These are phyloP conservation scores for Acanthaster planci DNA, from an alignment of 35 echinoderm and acorn worm genomes.

Conservation along the genomic window DNA sequence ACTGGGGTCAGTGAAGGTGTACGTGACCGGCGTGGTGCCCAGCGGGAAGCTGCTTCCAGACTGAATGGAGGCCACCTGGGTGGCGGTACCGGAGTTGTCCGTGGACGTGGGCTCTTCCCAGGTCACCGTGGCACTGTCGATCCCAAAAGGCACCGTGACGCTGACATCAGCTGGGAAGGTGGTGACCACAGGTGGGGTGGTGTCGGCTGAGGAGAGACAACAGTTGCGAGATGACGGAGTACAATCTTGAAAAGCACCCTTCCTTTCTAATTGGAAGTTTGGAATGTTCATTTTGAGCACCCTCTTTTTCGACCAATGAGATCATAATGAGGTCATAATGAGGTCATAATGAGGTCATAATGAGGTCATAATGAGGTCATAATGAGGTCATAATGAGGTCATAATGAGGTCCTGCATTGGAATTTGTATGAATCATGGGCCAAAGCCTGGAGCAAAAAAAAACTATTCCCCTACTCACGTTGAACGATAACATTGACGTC, in stretches of 20 bases:
- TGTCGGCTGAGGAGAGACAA: not conserved
- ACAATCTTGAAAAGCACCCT: no score
- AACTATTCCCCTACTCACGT: not conserved
- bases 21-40: constrained; percentile 46
- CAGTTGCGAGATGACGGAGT: no score
- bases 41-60: constrained; percentile 34
- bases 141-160: constrained; percentile 27
- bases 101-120: constrained; percentile 75
- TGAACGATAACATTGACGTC: constrained; percentile 10
- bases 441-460: no score
- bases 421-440: no score
- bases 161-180: not conserved
- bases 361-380: no score
- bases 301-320: no score
- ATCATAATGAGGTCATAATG: no score
- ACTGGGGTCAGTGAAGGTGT: constrained; percentile 37
- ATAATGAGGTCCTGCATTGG: no score
- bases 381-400: no score
- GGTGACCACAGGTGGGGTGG: not conserved
- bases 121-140: not conserved
- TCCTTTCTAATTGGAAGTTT: no score
- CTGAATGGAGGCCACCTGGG: not conserved
- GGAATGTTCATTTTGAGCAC: no score
- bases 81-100: constrained; percentile 47
- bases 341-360: no score